Conservation (phyloP, 2,113 vertebrate genomes). For the Nycticebus coucang region DNA sequence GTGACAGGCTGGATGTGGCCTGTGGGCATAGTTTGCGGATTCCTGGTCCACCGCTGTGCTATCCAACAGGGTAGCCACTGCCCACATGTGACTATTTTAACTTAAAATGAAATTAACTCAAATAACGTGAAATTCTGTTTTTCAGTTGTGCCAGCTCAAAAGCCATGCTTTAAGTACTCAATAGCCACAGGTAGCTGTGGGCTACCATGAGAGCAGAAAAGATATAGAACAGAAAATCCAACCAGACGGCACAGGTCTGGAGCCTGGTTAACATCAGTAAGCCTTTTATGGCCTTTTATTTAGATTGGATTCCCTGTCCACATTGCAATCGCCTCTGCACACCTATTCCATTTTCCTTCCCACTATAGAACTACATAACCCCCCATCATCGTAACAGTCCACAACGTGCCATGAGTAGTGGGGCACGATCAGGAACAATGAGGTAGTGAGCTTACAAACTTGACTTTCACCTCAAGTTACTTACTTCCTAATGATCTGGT, state of each 20-base stretch:
- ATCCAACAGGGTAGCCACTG: not conserved
- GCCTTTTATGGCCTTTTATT: not conserved
- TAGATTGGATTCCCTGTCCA: not conserved
- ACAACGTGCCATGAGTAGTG: not conserved
- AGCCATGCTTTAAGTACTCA: not conserved
- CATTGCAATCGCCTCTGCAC: not conserved
- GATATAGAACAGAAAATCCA: not conserved
- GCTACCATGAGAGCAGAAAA: not conserved
- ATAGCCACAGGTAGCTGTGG: not conserved
- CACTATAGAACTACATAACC: not conserved
- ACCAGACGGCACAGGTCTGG: not conserved
- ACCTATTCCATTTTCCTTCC: not conserved
- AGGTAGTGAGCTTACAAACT: not conserved
- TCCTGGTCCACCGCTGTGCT: not conserved
- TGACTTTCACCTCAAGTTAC: not conserved
- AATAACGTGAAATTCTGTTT: not conserved
- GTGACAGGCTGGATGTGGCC: not conserved
- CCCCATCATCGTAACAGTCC: not conserved
- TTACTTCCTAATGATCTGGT: not conserved
- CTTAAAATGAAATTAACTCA: conserved; percentile 1
- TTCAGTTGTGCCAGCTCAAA: not conserved
- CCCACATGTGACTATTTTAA: not conserved
- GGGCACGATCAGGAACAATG: not conserved
- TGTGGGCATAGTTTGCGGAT: not conserved
- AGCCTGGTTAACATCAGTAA: not conserved